Evolutionary conservation across 2,113 vertebrate genomes (phyloP).

Genomic region (Podarcis raffonei): DNA sequence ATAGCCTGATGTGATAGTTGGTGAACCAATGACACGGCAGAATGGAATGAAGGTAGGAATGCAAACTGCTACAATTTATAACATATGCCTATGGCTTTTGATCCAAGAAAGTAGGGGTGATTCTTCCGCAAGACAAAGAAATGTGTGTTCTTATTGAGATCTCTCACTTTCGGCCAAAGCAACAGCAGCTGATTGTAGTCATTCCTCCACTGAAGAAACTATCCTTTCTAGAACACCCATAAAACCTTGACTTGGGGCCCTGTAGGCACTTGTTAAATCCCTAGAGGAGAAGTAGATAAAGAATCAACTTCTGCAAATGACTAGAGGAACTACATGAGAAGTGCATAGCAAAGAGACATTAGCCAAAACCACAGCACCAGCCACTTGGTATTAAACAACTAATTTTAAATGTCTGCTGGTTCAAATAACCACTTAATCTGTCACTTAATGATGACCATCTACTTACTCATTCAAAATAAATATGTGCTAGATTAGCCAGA

Average conservation of each 20-base stretch:
- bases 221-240: neutral
- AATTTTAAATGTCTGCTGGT: neutral
- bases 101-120: neutral
- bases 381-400: neutral
- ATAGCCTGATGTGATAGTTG: neutral
- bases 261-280: neutral
- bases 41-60: rapidly evolving
- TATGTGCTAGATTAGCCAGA: neutral
- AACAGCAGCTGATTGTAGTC: neutral
- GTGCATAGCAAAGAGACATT: neutral
- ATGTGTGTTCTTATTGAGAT: neutral
- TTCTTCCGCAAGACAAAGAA: neutral
- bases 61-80: neutral
- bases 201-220: neutral
- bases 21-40: neutral
- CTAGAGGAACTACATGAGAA: neutral
- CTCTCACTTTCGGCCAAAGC: neutral
- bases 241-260: neutral
- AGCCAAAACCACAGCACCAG: neutral
- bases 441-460: neutral
- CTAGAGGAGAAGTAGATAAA: neutral
- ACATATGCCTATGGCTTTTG: neutral
- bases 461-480: neutral
- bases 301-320: neutral
- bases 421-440: neutral